Conservation (phyloP, 1,140 invertebrate genomes). For the Diabrotica undecimpunctata region DNA sequence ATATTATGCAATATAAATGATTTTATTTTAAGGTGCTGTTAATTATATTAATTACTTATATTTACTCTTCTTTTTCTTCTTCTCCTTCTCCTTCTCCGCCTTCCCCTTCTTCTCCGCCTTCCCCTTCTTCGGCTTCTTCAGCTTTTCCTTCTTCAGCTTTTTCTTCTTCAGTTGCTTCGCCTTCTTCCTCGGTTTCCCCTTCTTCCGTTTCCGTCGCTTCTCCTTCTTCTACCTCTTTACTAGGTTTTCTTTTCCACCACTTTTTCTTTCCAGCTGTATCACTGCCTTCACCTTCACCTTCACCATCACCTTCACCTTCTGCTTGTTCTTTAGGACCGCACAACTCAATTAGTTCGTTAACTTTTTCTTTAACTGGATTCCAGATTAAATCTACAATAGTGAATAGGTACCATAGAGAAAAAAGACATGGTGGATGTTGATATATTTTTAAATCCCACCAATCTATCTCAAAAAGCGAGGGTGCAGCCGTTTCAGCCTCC, state of each 20-base stretch:
- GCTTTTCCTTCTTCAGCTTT: too few relatives aligned
- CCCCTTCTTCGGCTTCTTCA: neutral
- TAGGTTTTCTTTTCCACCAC: neutral
- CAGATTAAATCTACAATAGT: slow-evolving; percentile 1
- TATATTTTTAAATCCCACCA: slow-evolving; percentile 5
- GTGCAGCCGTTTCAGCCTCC: slow-evolving; percentile 1
- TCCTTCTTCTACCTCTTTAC: neutral
- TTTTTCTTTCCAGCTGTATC: neutral
- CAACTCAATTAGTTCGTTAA: neutral
- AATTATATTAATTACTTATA: too few relatives aligned
- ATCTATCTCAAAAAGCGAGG: slow-evolving; percentile 1
- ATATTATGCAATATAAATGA: too few relatives aligned
- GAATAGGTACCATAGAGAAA: slow-evolving; percentile 11
- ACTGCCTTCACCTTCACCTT: slow-evolving; percentile 5
- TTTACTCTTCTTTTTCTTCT: too few relatives aligned
- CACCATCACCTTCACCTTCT: slow-evolving; percentile 1
- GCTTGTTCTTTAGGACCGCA: neutral
- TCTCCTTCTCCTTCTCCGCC: too few relatives aligned
- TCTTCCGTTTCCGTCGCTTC: neutral
- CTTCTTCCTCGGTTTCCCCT: slow-evolving; percentile 2
- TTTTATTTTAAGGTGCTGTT: too few relatives aligned
- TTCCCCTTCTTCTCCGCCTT: too few relatives aligned
- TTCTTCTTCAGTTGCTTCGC: neutral
- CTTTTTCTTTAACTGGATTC: slow-evolving; percentile 12
- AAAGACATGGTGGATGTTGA: slow-evolving; percentile 17